Evolutionary conservation across 2,113 vertebrate species (phyloP).

Genomic region (Perca fluviatilis): DNA sequence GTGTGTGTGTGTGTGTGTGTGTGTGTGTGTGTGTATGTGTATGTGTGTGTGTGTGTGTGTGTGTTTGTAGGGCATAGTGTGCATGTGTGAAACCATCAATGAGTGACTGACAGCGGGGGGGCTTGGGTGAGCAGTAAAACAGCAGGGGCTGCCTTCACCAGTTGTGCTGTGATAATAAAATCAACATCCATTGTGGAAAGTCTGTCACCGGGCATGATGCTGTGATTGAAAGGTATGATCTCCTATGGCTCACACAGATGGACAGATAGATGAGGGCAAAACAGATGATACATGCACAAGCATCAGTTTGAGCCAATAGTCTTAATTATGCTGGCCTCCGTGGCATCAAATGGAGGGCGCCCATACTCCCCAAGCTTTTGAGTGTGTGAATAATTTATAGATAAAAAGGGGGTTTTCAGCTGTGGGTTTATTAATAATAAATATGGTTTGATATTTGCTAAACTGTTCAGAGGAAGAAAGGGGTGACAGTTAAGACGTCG

Average conservation of each 20-base stretch:
- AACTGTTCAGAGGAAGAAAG: conserved; percentile 83
- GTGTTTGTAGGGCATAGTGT: conserved; percentile 20
- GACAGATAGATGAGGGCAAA: conserved; percentile 60
- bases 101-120: conserved; percentile 57
- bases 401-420: conserved; percentile 76
- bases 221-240: conserved; percentile 75
- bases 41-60: conserved; percentile 28
- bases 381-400: conserved; percentile 81
- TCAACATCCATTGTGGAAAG: conserved; percentile 74
- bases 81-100: conserved; percentile 61
- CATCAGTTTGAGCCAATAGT: conserved; percentile 67
- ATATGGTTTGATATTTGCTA: conserved; percentile 88
- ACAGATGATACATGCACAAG: conserved; percentile 59
- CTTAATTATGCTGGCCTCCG: conserved; percentile 77
- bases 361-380: conserved; percentile 76
- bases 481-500: conserved; percentile 82
- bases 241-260: conserved; percentile 75
- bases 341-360: conserved; percentile 74
- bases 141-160: conserved; percentile 68
- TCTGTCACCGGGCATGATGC: conserved; percentile 69
- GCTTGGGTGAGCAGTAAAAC: conserved; percentile 68
- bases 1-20: conserved; percentile 27
- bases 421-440: conserved; percentile 86
- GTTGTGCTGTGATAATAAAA: conserved; percentile 81
- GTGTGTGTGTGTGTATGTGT: conserved; percentile 10